Conservation (phyloP, 2,888 invertebrate species). For the Habrosyne pyritoides region DNA sequence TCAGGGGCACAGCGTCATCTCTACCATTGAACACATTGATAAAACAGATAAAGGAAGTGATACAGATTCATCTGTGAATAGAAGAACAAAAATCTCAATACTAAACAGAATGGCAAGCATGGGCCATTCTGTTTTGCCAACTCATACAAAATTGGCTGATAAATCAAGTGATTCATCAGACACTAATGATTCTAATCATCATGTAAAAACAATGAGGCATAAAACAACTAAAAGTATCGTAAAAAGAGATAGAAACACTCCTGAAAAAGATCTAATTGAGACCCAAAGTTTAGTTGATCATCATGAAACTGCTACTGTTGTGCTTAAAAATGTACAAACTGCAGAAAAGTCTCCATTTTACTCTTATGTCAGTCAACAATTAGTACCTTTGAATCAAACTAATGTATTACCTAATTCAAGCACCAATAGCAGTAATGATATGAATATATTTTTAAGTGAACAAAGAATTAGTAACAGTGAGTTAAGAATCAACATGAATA, state of each 20-base stretch:
- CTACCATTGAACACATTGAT: constrained; percentile 16
- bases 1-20: constrained; percentile 8
- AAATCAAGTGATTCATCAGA: constrained; percentile 70
- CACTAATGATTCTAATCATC: constrained; percentile 47
- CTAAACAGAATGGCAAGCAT: constrained; percentile 72
- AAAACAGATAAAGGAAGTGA: constrained; percentile 57
- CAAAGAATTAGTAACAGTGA: constrained; percentile 73
- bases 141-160: constrained; percentile 33
- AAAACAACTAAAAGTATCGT: constrained; percentile 49
- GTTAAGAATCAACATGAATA: constrained; percentile 67
- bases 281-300: constrained; percentile 34
- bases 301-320: constrained; percentile 14
- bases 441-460: constrained; percentile 61
- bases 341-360: constrained; percentile 28
- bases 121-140: constrained; percentile 73
- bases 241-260: constrained; percentile 41
- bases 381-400: constrained; percentile 52
- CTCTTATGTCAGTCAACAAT: constrained; percentile 43
- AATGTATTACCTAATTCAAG: constrained; percentile 33
- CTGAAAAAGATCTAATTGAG: constrained; percentile 40
- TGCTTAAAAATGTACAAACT: constrained; percentile 22
- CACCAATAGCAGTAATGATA: constrained; percentile 38
- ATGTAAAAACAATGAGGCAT: constrained; percentile 51
- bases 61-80: constrained; percentile 63
- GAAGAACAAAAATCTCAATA: constrained; percentile 66